These are phyloP conservation scores for Geotrupes spiniger DNA, from an alignment of 2,888 invertebrate species.

Conservation along the genomic window DNA sequence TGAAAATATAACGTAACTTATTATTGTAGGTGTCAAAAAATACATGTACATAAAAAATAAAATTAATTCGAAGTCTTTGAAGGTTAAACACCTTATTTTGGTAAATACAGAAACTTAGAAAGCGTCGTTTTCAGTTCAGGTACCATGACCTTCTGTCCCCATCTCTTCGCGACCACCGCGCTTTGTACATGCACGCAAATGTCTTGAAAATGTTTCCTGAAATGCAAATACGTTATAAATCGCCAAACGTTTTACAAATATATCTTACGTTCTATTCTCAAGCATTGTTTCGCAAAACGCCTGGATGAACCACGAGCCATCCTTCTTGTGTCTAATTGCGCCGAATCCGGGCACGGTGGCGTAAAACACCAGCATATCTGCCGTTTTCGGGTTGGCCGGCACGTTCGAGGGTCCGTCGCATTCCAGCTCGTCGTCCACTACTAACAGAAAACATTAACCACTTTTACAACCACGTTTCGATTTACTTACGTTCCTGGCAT, in stretches of 20 bases:
- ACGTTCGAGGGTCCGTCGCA: slow-evolving; percentile 15
- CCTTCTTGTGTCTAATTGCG: slow-evolving; percentile 39
- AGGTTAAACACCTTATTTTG: background rate
- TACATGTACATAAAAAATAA: too few relatives aligned
- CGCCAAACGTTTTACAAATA: slow-evolving; percentile 1
- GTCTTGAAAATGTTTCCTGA: slow-evolving; percentile 38
- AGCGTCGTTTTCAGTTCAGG: slow-evolving; percentile 22
- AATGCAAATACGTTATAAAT: slow-evolving; percentile 7
- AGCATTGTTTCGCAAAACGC: slow-evolving; percentile 39
- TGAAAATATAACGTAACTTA: too few relatives aligned
- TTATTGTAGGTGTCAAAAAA: too few relatives aligned
- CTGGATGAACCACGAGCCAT: slow-evolving; percentile 47
- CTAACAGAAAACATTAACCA: slow-evolving; percentile 18
- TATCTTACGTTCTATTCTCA: slow-evolving; percentile 31
- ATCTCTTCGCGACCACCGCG: slow-evolving; percentile 32
- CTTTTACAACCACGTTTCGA: slow-evolving; percentile 12
- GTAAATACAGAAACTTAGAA: slow-evolving; percentile 22
- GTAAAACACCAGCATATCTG: slow-evolving; percentile 42
- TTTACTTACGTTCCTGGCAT: slow-evolving; percentile 36
- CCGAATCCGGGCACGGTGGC: slow-evolving; percentile 45
- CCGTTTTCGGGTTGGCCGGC: slow-evolving; percentile 27
- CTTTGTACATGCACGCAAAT: slow-evolving; percentile 36
- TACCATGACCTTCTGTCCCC: slow-evolving; percentile 27
- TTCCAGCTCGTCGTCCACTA: slow-evolving; percentile 25
- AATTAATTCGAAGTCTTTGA: too few relatives aligned